A percentile compares a stretch with the other conserved stretches of the same genome.
Evolutionary conservation across 2,113 vertebrate species (phyloP).

Genomic region (Petaurus breviceps): DNA sequence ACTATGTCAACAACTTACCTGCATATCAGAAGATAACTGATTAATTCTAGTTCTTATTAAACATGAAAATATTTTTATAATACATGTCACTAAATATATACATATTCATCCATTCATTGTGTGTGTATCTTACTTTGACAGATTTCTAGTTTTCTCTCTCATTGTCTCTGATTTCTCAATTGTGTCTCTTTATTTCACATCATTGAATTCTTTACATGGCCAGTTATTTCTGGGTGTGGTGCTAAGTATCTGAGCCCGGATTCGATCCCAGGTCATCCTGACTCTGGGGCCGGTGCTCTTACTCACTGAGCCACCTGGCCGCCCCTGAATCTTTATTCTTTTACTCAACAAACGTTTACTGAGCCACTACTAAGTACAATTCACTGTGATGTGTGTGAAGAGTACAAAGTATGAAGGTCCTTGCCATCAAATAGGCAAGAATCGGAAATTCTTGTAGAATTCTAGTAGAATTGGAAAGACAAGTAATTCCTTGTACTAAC

Average conservation of each 20-base stretch:
- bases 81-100: not conserved
- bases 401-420: not conserved
- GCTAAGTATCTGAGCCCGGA: too few relatives aligned
- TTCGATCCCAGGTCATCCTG: too few relatives aligned
- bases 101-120: not conserved
- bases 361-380: not conserved
- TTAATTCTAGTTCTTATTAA: not conserved
- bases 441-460: too few relatives aligned
- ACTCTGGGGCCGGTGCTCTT: too few relatives aligned
- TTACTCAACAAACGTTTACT: not conserved
- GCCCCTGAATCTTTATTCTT: not conserved
- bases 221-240: too few relatives aligned
- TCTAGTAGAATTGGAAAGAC: not conserved
- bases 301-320: too few relatives aligned
- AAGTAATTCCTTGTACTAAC: not conserved
- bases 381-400: not conserved
- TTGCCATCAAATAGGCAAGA: not conserved
- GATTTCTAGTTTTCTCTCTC: not conserved
- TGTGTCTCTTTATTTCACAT: not conserved
- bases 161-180: not conserved
- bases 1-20: not conserved
- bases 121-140: not conserved
- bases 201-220: not conserved
- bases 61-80: not conserved
- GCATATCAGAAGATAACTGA: not conserved